A percentile compares a stretch with the other conserved stretches of the same genome.
These are phyloP conservation scores for Lepidocyrtinus sp. DNA, from an alignment of 2,888 invertebrate species.

Conservation along the genomic window DNA sequence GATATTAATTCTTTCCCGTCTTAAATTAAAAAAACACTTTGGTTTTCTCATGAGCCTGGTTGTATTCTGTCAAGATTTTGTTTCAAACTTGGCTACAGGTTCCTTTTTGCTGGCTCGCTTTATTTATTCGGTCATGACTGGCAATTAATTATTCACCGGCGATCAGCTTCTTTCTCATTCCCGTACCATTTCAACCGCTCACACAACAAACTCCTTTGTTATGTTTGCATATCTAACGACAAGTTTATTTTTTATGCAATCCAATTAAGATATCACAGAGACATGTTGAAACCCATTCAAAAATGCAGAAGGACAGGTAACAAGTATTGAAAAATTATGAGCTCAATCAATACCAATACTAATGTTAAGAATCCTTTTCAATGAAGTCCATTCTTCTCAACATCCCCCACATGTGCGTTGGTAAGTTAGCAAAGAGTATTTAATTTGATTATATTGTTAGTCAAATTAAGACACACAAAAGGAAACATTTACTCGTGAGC, in stretches of 20 bases:
- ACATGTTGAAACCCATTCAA: background rate
- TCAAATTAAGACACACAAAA: constrained; percentile 8
- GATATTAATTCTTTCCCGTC: background rate
- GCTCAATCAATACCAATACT: constrained; percentile 6
- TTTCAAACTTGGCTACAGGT: background rate
- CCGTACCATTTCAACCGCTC: background rate
- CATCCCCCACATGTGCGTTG: background rate
- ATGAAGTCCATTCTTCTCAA: background rate
- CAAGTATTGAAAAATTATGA: background rate
- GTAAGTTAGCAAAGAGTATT: background rate
- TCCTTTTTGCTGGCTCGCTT: background rate
- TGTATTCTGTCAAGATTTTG: background rate
- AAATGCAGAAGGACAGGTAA: background rate
- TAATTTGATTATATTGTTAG: constrained; percentile 17
- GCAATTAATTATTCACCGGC: constrained; percentile 56
- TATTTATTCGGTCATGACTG: constrained; percentile 45
- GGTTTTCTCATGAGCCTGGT: background rate
- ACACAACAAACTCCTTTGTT: constrained; percentile 34
- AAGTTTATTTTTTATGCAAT: constrained; percentile 14
- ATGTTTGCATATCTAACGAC: constrained; percentile 4
- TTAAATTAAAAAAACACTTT: constrained; percentile 16
- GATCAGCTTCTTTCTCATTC: constrained; percentile 22
- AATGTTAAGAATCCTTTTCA: background rate
- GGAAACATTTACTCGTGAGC: background rate
- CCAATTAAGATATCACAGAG: constrained; percentile 58